Percentiles rank a stretch among this genome's conserved stretches.
Conservation (phyloP, 2,888 invertebrate species). For the Oithona nana region DNA sequence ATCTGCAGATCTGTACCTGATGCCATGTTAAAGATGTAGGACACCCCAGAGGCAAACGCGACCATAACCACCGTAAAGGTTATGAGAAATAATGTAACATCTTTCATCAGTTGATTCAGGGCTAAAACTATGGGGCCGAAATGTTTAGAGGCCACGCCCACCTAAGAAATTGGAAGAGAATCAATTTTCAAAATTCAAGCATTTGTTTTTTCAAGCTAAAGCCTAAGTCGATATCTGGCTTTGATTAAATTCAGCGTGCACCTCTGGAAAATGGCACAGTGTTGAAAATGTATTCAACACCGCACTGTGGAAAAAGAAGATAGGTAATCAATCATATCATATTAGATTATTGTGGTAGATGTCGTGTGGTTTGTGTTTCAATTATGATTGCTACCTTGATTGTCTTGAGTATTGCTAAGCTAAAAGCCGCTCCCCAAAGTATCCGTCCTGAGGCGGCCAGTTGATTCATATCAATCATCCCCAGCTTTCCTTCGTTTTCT, state of each 20-base stretch:
- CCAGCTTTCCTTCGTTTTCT: too few relatives aligned
- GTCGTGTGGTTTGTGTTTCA: not conserved
- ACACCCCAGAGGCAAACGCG: constrained; percentile 11
- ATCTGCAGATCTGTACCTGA: too few relatives aligned
- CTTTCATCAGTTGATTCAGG: constrained; percentile 10
- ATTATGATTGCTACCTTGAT: not conserved
- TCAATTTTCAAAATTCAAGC: too few relatives aligned
- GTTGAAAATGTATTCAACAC: too few relatives aligned
- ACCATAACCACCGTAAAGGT: constrained; percentile 10
- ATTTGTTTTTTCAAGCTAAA: too few relatives aligned
- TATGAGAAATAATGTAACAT: constrained; percentile 10
- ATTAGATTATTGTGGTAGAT: too few relatives aligned
- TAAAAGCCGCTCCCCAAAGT: constrained; percentile 9
- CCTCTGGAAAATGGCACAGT: too few relatives aligned
- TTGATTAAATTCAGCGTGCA: too few relatives aligned
- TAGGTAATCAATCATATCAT: too few relatives aligned
- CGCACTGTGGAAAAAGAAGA: too few relatives aligned
- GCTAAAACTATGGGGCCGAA: constrained; percentile 9
- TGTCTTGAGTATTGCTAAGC: constrained; percentile 10
- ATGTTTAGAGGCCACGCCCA: constrained; percentile 7
- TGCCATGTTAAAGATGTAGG: constrained; percentile 12
- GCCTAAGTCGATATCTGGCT: too few relatives aligned
- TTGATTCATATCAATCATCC: not conserved
- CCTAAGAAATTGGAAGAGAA: not conserved
- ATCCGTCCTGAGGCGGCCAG: constrained; percentile 6